Base-by-base conservation (phyloP, 2,113 vertebrate genomes). In the Reinhardtius hippoglossoides region DNA sequence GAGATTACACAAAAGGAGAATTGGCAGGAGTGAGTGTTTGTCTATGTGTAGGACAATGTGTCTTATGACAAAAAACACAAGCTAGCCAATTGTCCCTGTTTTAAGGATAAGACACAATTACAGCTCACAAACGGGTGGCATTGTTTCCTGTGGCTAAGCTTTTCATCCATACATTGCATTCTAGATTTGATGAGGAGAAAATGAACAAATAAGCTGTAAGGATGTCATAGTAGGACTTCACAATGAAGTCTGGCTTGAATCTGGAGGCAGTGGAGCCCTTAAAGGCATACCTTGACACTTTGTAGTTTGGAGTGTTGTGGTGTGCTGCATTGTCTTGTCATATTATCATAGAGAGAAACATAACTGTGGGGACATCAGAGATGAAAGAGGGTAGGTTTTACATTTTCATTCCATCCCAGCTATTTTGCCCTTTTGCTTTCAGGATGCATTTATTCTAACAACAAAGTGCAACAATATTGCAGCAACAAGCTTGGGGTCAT, bases 11-110 rank as follows among this genome's bases (percentile, higher is more conserved):
- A 82, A 76, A 83, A 80, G 54, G 66, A 75, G 59, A 67, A 64
- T 82, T 91, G 89, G 87, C 89, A 76, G 63, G 67, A 62, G 54
- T n/a, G 15, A 48, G 56, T 55, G 37, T 80, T 81, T 80, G 78
- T 87, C 83, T 83, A 68, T 62, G 21, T 80, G 68, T 83, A 79
- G 65, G 87, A 89, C 79, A 87, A 86, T 91, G 81, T 71, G 67
- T 83, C 78, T 88, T 77, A 76, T 72, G 76, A 83, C 78, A 82
- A 86, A 86, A 82, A 76, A 65, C 23, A 5, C 52, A 62, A 69
- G 70, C 61, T 44, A 57, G 78, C 81, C 85, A 86, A 81, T 88
- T 85, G 77, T 76, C 78, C 50, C 62, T 74, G 74, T 68, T 87
- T 85, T 81, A 78, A 68, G 72, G 80, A 87, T 87, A 63, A 86